Conservation (phyloP, 2,888 invertebrate genomes). For the Epsilonema sp. region DNA sequence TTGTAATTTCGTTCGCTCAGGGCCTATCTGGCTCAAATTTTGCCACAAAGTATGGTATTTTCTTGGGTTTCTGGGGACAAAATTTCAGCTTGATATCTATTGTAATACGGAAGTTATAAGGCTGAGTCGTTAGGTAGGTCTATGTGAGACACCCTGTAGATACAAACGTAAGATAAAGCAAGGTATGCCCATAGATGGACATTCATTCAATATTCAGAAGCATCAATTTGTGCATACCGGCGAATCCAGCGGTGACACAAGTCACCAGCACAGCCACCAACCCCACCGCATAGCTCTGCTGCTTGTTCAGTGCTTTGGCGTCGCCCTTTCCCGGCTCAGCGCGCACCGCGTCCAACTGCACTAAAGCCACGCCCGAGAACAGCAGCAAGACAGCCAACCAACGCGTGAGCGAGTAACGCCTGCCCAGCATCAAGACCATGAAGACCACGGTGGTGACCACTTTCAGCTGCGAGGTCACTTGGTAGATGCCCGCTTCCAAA, state of each 20-base stretch:
- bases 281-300: slow-evolving; percentile 24
- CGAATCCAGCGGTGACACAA: slow-evolving; percentile 29
- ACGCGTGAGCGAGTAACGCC: slow-evolving; percentile 20
- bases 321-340: slow-evolving; percentile 17
- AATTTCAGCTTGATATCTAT: no score
- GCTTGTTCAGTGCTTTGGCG: no score
- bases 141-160: no score
- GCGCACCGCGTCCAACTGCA: slow-evolving; percentile 18
- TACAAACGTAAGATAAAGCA: no score
- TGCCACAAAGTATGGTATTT: no score
- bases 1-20: no score
- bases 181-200: no score
- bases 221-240: slow-evolving; percentile 14
- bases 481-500: slow-evolving; percentile 26
- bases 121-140: no score
- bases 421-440: slow-evolving; percentile 27
- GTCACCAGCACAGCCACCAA: slow-evolving; percentile 24
- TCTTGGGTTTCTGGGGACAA: no score
- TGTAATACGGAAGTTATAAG: no score
- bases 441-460: slow-evolving; percentile 30
- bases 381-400: slow-evolving; percentile 26
- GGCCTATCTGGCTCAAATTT: no score
- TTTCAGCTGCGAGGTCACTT: slow-evolving; percentile 28
- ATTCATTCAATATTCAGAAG: no score
- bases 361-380: slow-evolving; percentile 25